phyloP scores from a whole-genome alignment of 2,113 vertebrate genomes.

The Erythrocercus mccallii region DNA sequence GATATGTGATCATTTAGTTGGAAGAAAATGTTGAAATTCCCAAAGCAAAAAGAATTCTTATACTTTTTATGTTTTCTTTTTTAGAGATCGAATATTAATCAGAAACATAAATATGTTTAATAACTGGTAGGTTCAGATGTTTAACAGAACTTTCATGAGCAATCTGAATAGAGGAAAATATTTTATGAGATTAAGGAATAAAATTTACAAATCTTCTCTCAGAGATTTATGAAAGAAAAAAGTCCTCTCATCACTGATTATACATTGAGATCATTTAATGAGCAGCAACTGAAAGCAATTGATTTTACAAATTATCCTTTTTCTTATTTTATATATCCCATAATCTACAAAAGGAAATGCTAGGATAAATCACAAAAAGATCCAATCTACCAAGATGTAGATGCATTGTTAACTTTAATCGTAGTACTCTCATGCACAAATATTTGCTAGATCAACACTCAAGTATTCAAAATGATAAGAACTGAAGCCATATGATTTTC shows the following conservation, averaged over 20 bases:
- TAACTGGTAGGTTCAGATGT: background rate
- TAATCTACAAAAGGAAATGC: background rate
- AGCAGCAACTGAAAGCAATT: background rate
- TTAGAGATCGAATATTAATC: background rate
- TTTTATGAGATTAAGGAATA: background rate
- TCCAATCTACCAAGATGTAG: background rate
- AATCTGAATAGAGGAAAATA: background rate
- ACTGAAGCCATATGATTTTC: constrained; percentile 18
- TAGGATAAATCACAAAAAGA: background rate
- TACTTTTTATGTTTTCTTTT: background rate
- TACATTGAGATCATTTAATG: background rate
- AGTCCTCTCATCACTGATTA: background rate
- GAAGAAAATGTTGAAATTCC: background rate
- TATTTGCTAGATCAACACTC: constrained; percentile 1
- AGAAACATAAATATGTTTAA: background rate
- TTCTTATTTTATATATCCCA: background rate
- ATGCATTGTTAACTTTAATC: background rate
- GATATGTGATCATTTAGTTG: background rate
- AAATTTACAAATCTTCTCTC: background rate
- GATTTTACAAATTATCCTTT: background rate
- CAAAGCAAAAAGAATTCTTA: background rate
- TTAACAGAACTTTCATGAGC: background rate
- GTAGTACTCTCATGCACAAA: background rate
- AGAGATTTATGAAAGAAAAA: background rate
- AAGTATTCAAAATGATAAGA: background rate